phyloP scores from a whole-genome alignment of 2,113 vertebrate species.

The Sturnus vulgaris region DNA sequence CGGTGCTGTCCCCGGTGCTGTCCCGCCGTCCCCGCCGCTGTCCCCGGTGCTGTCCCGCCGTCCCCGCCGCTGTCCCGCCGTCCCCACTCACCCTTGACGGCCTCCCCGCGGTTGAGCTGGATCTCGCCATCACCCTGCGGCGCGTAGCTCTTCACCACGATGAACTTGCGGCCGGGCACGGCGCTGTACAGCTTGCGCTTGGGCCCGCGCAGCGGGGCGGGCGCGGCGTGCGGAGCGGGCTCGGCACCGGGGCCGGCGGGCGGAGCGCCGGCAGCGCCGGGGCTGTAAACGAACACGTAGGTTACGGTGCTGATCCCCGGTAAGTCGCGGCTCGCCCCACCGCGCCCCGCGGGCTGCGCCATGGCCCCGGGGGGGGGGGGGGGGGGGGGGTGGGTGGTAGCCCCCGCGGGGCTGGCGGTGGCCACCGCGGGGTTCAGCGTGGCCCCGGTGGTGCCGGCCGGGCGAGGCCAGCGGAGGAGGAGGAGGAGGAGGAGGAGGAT shows the following conservation, averaged over 20 bases:
- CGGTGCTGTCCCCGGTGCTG: neutral
- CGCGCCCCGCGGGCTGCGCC: too few relatives aligned
- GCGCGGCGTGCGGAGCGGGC: neutral
- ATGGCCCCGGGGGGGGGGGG: too few relatives aligned
- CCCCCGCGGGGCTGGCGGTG: too few relatives aligned
- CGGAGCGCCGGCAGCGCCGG: neutral
- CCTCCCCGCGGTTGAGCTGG: neutral
- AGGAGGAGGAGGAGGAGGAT: too few relatives aligned
- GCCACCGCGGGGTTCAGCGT: too few relatives aligned
- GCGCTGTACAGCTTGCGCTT: neutral
- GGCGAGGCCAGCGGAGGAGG: too few relatives aligned
- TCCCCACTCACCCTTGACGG: neutral
- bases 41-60: neutral
- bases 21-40: neutral
- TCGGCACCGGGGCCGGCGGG: neutral
- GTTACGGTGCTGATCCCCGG: too few relatives aligned
- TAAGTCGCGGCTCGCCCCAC: too few relatives aligned
- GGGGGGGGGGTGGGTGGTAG: too few relatives aligned
- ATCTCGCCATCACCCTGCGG: neutral
- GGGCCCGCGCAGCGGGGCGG: neutral
- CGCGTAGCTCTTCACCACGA: neutral
- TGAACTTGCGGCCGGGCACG: neutral
- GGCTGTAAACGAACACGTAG: neutral
- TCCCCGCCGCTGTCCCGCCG: neutral
- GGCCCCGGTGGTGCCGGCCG: too few relatives aligned